Evolutionary conservation across 2,113 vertebrate species (phyloP).

Genomic region (Hippocampus zosterae): DNA sequence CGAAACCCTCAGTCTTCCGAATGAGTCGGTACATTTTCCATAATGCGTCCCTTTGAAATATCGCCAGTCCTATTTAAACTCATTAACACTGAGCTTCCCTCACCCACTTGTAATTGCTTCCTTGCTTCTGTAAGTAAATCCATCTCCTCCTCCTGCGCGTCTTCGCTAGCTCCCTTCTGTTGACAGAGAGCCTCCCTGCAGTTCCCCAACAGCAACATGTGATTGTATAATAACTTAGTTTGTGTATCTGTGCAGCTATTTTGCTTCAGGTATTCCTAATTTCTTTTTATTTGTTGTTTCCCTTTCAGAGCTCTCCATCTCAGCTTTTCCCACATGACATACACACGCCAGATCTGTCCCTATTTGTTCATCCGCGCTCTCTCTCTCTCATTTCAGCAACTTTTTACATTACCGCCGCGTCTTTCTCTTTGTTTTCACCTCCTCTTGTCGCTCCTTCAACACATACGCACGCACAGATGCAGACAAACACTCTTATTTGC

Average conservation of each 20-base stretch:
- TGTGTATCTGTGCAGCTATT: constrained; percentile 63
- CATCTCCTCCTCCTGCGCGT: constrained; percentile 24
- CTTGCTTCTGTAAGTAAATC: constrained; percentile 26
- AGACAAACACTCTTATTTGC: constrained; percentile 42
- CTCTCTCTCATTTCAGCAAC: constrained; percentile 42
- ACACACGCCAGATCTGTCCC: constrained; percentile 21
- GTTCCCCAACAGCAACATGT: constrained; percentile 57
- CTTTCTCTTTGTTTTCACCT: constrained; percentile 25
- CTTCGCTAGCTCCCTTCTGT: constrained; percentile 29
- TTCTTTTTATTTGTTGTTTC: constrained; percentile 41
- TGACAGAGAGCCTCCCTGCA: constrained; percentile 49
- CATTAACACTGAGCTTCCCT: neutral
- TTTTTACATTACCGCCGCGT: constrained; percentile 44
- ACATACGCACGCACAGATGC: neutral
- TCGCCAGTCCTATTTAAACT: constrained; percentile 9
- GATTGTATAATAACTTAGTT: constrained; percentile 71
- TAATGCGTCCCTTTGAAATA: neutral
- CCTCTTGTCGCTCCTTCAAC: constrained; percentile 23
- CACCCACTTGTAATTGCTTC: constrained; percentile 1
- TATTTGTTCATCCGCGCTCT: constrained; percentile 25
- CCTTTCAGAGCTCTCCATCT: constrained; percentile 41
- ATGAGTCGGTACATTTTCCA: neutral
- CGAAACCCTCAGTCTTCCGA: neutral
- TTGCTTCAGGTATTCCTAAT: constrained; percentile 48
- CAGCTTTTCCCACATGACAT: constrained; percentile 27